Evolutionary conservation across 2,888 invertebrate species (phyloP).

Genomic region (Crepidodera aurea): DNA sequence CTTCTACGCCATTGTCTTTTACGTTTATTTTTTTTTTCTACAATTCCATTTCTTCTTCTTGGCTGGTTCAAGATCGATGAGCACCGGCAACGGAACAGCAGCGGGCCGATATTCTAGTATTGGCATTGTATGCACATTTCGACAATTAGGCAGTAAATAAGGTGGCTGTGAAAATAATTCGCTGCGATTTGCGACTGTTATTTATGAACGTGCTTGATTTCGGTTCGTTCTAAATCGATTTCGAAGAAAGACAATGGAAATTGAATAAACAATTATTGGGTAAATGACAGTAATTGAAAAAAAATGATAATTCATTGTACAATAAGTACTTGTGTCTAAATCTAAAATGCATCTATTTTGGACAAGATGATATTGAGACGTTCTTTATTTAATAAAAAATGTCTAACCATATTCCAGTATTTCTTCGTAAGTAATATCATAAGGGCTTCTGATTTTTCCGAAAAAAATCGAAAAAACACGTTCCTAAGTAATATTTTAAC

Average conservation of each 20-base stretch:
- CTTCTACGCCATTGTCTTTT: too few species aligned
- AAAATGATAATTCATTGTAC: too few species aligned
- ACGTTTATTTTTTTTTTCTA: conserved; percentile 16
- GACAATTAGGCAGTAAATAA: conserved; percentile 41
- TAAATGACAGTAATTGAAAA: too few species aligned
- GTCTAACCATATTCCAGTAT: too few species aligned
- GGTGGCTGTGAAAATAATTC: conserved; percentile 1
- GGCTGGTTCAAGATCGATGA: neutral
- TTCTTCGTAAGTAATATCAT: too few species aligned
- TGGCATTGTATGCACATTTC: conserved; percentile 31
- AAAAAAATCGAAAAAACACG: too few species aligned
- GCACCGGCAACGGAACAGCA: neutral
- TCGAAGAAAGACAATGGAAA: neutral
- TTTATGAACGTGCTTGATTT: neutral
- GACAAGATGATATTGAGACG: too few species aligned
- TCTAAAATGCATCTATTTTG: too few species aligned
- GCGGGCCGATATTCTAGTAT: neutral
- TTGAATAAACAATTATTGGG: neutral
- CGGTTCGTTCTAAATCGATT: neutral
- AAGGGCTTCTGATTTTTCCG: too few species aligned
- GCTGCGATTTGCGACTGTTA: conserved; percentile 3
- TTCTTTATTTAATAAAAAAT: too few species aligned
- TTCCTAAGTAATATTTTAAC: too few species aligned
- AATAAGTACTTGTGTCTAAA: too few species aligned
- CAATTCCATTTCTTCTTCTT: neutral